Conservation (phyloP, 2,888 invertebrate species). For the Caenorhabditis becei region DNA sequence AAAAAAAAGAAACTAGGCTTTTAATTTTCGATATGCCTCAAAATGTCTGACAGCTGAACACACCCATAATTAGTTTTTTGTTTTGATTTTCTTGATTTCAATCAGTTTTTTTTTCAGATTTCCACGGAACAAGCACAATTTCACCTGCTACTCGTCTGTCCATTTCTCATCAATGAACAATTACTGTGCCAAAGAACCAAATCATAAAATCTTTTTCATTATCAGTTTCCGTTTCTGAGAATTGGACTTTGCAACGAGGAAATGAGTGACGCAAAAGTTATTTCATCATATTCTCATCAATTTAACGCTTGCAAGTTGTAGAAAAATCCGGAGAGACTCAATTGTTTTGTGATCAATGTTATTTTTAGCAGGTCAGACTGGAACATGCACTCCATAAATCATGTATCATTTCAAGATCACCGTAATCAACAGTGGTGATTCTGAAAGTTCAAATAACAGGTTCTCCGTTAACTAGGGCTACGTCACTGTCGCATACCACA, state of each 20-base stretch:
- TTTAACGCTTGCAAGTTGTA: background rate
- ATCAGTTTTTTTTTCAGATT: too few species aligned
- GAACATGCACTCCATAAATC: background rate
- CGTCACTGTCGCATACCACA: background rate
- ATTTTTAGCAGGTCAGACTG: background rate
- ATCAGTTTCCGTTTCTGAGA: background rate
- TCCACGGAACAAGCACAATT: too few species aligned
- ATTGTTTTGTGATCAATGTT: too few species aligned
- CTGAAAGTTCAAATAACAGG: constrained; percentile 21
- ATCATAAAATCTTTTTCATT: background rate
- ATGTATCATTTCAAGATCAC: constrained; percentile 10
- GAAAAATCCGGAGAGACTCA: background rate
- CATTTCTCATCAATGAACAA: too few species aligned
- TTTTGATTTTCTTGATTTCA: too few species aligned
- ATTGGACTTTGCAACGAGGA: constrained; percentile 6
- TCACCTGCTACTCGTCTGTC: too few species aligned
- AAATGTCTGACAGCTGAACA: too few species aligned
- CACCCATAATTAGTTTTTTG: too few species aligned
- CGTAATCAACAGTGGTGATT: constrained; percentile 3
- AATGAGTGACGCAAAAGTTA: constrained; percentile 19
- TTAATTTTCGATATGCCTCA: too few species aligned
- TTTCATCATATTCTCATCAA: constrained; percentile 31
- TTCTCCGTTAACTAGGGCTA: background rate
- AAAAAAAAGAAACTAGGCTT: too few species aligned
- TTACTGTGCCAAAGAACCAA: too few species aligned